Percentiles rank a stretch among this genome's conserved stretches.
These are phyloP conservation scores for Caenorhabditis remanei DNA, from an alignment of 1,140 invertebrate genomes.

Conservation along the genomic window DNA sequence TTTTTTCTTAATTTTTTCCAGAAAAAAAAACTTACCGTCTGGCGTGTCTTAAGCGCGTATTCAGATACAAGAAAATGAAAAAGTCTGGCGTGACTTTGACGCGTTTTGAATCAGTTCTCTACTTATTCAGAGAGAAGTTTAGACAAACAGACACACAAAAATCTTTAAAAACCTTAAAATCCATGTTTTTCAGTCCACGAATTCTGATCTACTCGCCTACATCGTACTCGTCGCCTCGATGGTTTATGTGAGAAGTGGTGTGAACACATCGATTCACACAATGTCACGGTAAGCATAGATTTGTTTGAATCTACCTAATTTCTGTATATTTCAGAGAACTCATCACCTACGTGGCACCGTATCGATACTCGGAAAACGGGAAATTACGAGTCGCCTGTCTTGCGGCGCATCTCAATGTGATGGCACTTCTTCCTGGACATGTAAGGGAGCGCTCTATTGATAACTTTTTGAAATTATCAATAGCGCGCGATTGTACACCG, in stretches of 20 bases:
- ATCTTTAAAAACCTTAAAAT: too few species aligned
- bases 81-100: too few species aligned
- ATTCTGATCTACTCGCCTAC: slow-evolving; percentile 6
- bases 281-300: slow-evolving; percentile 19
- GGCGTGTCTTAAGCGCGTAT: too few species aligned
- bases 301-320: background rate
- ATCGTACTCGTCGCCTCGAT: slow-evolving; percentile 21
- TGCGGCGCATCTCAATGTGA: background rate
- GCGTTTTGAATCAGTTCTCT: too few species aligned
- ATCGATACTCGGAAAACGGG: slow-evolving; percentile 27
- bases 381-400: slow-evolving; percentile 8
- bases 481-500: too few species aligned
- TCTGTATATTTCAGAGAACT: background rate
- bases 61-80: too few species aligned
- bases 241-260: slow-evolving; percentile 32
- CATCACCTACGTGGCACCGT: background rate
- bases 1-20: too few species aligned
- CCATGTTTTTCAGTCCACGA: background rate
- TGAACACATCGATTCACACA: background rate
- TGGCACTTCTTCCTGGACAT: background rate
- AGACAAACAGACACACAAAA: too few species aligned
- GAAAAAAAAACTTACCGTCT: too few species aligned
- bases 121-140: too few species aligned
- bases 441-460: background rate
- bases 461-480: background rate